Conservation (phyloP, 2,797 vertebrate genomes). For the Halcyon leucocephala region DNA sequence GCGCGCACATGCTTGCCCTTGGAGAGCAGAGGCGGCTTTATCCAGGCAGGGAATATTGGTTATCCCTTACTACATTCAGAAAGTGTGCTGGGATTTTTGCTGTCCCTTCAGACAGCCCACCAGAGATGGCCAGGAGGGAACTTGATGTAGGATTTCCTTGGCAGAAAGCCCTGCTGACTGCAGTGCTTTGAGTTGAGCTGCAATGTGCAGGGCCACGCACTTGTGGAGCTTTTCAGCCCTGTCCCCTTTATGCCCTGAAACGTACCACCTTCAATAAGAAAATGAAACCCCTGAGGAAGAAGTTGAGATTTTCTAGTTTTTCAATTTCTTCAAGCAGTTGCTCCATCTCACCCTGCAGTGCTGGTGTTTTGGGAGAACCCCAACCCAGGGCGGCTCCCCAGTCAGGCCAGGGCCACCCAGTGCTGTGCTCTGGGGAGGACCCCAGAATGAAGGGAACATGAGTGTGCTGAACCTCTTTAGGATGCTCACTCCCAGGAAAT, state of each 20-base stretch:
- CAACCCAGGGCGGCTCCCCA: background rate
- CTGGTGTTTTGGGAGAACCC: background rate
- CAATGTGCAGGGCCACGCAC: rapidly evolving
- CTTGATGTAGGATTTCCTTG: background rate
- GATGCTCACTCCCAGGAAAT: background rate
- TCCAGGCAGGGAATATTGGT: background rate
- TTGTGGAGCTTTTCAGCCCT: background rate
- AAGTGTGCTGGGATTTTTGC: background rate
- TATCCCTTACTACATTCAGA: background rate
- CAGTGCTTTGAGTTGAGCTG: background rate
- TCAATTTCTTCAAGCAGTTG: background rate
- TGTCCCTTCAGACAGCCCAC: slow-evolving; percentile 34
- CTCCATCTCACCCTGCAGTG: rapidly evolving
- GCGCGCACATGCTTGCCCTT: background rate
- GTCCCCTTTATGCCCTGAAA: background rate
- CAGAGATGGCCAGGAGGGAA: slow-evolving; percentile 22
- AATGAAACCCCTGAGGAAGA: background rate
- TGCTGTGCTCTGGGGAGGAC: background rate
- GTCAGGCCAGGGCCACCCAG: background rate
- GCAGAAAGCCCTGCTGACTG: slow-evolving; percentile 37
- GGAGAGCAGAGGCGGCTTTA: background rate
- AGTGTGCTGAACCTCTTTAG: background rate
- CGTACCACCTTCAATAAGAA: background rate
- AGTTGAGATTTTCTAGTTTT: background rate
- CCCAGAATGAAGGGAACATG: background rate